Evolutionary conservation across 2,797 vertebrate species (phyloP).

Genomic region (Discoglossus pictus): DNA sequence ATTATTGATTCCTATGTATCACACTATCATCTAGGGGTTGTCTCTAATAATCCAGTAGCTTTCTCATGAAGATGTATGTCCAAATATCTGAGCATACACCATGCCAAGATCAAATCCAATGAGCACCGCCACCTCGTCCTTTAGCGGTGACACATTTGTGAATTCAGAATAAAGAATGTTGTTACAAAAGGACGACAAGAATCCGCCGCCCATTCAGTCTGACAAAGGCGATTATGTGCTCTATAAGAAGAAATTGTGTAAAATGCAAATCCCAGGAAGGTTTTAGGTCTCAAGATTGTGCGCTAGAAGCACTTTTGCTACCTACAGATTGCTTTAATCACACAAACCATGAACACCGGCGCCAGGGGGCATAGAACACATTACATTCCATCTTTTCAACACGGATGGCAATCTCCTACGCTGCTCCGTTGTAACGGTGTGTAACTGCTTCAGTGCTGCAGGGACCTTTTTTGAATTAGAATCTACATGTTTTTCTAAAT

Average conservation of each 20-base stretch:
- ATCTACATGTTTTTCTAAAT: slow-evolving; percentile 39
- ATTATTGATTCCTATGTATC: too few species aligned
- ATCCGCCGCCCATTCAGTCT: slow-evolving; percentile 31
- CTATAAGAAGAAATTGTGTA: slow-evolving; percentile 47
- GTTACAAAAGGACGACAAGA: slow-evolving; percentile 28
- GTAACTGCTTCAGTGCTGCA: slow-evolving; percentile 38
- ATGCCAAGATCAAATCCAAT: slow-evolving; percentile 14
- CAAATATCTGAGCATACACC: not conserved
- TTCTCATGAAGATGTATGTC: slow-evolving; percentile 5
- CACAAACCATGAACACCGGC: slow-evolving; percentile 35
- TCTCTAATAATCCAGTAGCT: not conserved
- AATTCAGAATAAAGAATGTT: slow-evolving; percentile 27
- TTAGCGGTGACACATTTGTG: slow-evolving; percentile 29
- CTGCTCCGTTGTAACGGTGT: slow-evolving; percentile 35
- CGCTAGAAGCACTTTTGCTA: slow-evolving; percentile 45
- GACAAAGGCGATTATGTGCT: slow-evolving; percentile 49
- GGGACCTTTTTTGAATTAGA: slow-evolving; percentile 47
- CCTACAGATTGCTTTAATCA: slow-evolving; percentile 47
- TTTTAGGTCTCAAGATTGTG: slow-evolving; percentile 47
- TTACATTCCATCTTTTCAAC: slow-evolving; percentile 48
- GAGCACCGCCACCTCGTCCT: slow-evolving; percentile 4
- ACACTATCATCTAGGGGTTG: not conserved
- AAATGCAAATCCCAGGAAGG: slow-evolving; percentile 51
- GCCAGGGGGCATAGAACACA: slow-evolving; percentile 49
- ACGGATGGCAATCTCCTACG: slow-evolving; percentile 27